Evolutionary conservation across 2,113 vertebrate species (phyloP).

Genomic region (Cheilinus undulatus): DNA sequence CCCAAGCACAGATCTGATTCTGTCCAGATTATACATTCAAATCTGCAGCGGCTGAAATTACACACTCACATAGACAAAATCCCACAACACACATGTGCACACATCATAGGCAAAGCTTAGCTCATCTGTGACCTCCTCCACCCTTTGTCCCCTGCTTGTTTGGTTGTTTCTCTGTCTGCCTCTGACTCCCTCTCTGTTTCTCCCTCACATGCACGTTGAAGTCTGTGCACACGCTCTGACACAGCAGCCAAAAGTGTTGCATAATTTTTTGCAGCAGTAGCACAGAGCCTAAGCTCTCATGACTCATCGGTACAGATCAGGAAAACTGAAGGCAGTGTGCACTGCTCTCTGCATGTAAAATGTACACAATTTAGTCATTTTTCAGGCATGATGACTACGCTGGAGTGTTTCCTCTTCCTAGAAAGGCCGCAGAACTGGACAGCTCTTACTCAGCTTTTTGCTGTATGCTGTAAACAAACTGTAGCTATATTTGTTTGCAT

Average conservation of each 20-base stretch:
- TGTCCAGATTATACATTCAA: slow-evolving; percentile 63
- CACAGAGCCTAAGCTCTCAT: slow-evolving; percentile 51
- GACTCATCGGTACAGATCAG: slow-evolving; percentile 51
- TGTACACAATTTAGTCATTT: slow-evolving; percentile 37
- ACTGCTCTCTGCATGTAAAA: slow-evolving; percentile 45
- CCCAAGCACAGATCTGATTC: slow-evolving; percentile 54
- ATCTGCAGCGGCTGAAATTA: slow-evolving; percentile 43
- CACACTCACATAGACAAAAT: slow-evolving; percentile 29
- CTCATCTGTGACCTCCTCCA: slow-evolving; percentile 49
- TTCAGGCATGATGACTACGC: slow-evolving; percentile 14
- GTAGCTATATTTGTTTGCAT: slow-evolving; percentile 27
- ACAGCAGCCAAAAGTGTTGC: slow-evolving; percentile 34
- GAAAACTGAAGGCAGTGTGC: slow-evolving; percentile 16
- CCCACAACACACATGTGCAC: slow-evolving; percentile 32
- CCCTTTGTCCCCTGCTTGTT: slow-evolving; percentile 48
- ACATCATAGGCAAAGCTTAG: slow-evolving; percentile 21
- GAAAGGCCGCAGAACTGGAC: slow-evolving; percentile 26
- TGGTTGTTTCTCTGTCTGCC: slow-evolving; percentile 28
- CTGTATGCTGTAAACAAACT: slow-evolving; percentile 3
- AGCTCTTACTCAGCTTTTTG: slow-evolving; percentile 39
- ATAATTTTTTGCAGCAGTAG: slow-evolving; percentile 40
- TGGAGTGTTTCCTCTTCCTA: slow-evolving; percentile 46
- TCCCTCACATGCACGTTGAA: neutral
- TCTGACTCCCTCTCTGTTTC: slow-evolving; percentile 12
- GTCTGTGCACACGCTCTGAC: slow-evolving; percentile 15